Base-by-base conservation (phyloP, 2,113 vertebrate genomes). In the Thinocorus orbignyianus region DNA sequence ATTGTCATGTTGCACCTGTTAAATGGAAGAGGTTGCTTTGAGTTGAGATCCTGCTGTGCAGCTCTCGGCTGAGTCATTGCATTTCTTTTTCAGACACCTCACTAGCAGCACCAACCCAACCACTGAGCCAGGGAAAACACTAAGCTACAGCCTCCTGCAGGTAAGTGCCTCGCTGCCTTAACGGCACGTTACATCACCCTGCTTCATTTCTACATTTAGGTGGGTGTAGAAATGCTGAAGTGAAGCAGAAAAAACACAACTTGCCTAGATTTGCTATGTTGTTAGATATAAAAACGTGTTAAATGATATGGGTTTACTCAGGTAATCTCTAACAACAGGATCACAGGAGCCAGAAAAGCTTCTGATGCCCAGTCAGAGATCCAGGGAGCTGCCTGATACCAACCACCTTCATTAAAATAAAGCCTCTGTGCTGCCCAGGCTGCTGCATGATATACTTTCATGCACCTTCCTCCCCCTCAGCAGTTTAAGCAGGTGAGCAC, bases 171-270 rank as follows among this genome's bases (percentile, higher is more conserved):
- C 86, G 49, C 61, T 52, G 71, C 30, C 37, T 57, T 72, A 69
- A 68, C 2, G 14, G 66, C 26, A 72, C 52, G 18, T 72, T 71
- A 54, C 7, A 4, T 82, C 88, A 58, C 3, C 2, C 41, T 5
- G 5, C 74, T 80, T 88, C 37, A 41, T 55, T 79, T 80, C 81
- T 77, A 61, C n/a, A 8, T 58, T 72, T 41, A 62, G 76, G 81
- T 70, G 85, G 62, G 66, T 77, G 42, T 73, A 52, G 65, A 86
- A 91, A 35, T 30, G 26, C 49, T 79, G 48, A 89, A 65, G 54
- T 41, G 77, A 86, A 94, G 83, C n/a, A 72, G 42, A 51, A 91
- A 31, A 88, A 49, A 66, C 86, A 22, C 31, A 62, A 39, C 28
- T 49, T 82, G 42, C 55, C 54, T 42, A 37, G 41, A 61, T 80